phyloP scores from a whole-genome alignment of 2,113 vertebrate genomes.

The Dipodomys ordii region DNA sequence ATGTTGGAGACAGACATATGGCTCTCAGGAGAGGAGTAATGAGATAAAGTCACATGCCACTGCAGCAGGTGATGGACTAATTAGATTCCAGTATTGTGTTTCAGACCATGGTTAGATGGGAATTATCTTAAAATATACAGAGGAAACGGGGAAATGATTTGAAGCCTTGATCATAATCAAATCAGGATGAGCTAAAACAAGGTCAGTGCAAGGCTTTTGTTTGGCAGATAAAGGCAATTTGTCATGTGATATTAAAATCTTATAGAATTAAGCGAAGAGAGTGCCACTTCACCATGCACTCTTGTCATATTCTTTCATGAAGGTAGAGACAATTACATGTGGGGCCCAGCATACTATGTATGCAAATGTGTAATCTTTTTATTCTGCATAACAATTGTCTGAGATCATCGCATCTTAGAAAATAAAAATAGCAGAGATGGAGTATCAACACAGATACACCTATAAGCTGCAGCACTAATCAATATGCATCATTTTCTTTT shows the following conservation, averaged over 20 bases:
- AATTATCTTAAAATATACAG: constrained; percentile 69
- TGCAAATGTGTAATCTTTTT: not conserved
- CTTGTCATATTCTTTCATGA: not conserved
- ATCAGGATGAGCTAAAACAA: constrained; percentile 37
- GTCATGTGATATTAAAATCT: constrained; percentile 39
- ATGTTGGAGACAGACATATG: constrained; percentile 65
- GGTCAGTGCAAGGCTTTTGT: constrained; percentile 13
- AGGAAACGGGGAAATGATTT: constrained; percentile 44
- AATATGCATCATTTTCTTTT: not conserved
- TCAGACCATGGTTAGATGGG: constrained; percentile 29
- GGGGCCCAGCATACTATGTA: not conserved
- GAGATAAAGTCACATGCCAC: constrained; percentile 67
- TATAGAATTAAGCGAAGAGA: not conserved
- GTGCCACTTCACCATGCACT: not conserved
- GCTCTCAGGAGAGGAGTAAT: constrained; percentile 66
- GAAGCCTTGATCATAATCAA: constrained; percentile 53
- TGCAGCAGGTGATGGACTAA: constrained; percentile 73
- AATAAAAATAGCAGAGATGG: not conserved
- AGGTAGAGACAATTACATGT: not conserved
- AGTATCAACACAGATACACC: not conserved
- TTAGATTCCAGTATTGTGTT: constrained; percentile 61
- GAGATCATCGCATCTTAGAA: not conserved
- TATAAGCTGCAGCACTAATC: not conserved
- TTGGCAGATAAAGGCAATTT: constrained; percentile 45
- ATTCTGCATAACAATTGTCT: not conserved